Evolutionary conservation across 2,797 vertebrate genomes (phyloP).

Genomic region (Hylomyscus alleni): DNA sequence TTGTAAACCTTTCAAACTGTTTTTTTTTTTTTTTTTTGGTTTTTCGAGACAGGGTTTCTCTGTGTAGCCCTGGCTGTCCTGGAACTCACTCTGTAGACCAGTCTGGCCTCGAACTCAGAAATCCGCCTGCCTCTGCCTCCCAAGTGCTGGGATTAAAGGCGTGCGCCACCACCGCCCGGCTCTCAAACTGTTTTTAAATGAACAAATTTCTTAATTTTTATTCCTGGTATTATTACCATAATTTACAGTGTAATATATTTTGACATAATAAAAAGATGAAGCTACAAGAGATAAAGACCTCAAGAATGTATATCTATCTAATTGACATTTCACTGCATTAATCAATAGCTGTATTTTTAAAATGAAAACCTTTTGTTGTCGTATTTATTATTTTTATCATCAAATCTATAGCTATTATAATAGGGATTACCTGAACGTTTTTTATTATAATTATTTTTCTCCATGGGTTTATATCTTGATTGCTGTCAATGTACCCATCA

Average conservation of each 20-base stretch:
- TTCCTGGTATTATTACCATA: background rate
- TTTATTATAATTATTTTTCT: background rate
- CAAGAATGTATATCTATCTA: background rate
- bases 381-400: background rate
- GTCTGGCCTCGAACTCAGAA: too few species aligned
- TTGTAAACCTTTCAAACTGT: background rate
- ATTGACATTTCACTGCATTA: background rate
- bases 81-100: too few species aligned
- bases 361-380: too few species aligned
- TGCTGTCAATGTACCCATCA: background rate
- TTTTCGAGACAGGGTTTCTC: too few species aligned
- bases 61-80: too few species aligned
- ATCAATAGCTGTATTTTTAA: too few species aligned
- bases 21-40: too few species aligned
- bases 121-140: too few species aligned
- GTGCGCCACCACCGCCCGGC: too few species aligned
- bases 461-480: background rate
- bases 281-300: background rate
- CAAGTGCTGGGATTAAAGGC: too few species aligned
- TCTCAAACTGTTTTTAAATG: background rate
- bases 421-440: background rate
- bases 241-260: background rate
- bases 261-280: background rate
- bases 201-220: background rate
- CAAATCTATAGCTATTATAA: background rate